phyloP scores from a whole-genome alignment of 2,113 vertebrate genomes.

The Microcebus murinus region DNA sequence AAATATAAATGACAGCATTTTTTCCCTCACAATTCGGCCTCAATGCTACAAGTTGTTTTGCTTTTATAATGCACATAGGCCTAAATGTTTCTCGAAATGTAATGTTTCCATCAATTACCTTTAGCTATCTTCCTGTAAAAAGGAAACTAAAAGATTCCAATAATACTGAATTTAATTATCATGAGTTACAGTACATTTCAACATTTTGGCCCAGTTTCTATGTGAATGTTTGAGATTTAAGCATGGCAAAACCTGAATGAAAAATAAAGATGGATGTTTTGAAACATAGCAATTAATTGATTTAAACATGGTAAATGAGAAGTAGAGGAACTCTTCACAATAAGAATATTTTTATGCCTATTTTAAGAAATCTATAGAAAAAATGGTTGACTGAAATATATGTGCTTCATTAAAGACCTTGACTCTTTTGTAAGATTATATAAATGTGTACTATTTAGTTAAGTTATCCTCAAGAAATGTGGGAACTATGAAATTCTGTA shows the following conservation, averaged over 20 bases:
- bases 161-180: slow-evolving; percentile 42
- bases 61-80: not conserved
- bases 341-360: not conserved
- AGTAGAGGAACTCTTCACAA: not conserved
- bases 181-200: not conserved
- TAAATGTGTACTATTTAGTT: not conserved
- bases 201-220: slow-evolving; percentile 18
- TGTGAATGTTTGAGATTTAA: not conserved
- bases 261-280: not conserved
- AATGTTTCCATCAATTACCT: slow-evolving; percentile 17
- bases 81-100: slow-evolving; percentile 20
- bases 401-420: not conserved
- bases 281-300: not conserved
- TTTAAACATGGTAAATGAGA: not conserved
- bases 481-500: not conserved
- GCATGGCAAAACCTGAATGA: not conserved
- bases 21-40: not conserved
- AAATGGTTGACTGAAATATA: slow-evolving; percentile 4
- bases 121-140: slow-evolving; percentile 30
- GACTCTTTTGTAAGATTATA: not conserved
- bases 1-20: not conserved
- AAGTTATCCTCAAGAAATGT: not conserved
- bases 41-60: not conserved
- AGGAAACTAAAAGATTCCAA: slow-evolving; percentile 30
- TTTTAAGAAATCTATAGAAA: not conserved